phyloP scores from a whole-genome alignment of 2,797 vertebrate genomes.

The Emydoidea blandingii region DNA sequence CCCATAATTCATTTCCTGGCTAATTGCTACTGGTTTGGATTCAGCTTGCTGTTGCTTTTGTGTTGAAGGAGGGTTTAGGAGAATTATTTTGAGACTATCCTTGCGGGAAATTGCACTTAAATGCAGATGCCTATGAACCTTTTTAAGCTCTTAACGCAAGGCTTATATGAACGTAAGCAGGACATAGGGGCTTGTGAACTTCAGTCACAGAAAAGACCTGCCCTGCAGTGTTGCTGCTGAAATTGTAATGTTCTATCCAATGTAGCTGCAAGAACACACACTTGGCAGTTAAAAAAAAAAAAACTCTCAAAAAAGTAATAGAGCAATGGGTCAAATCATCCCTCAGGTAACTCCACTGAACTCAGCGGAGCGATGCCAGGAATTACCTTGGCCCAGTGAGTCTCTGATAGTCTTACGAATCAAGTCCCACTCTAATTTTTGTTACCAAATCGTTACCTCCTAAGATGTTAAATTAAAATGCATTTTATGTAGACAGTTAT shows the following conservation, averaged over 20 bases:
- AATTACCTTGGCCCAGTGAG: background rate
- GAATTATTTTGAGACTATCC: background rate
- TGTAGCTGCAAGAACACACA: background rate
- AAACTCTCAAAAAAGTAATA: background rate
- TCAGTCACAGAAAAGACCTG: background rate
- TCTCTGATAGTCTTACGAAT: background rate
- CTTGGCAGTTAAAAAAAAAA: background rate
- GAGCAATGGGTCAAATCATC: background rate
- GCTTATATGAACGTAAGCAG: background rate
- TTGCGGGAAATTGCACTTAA: background rate
- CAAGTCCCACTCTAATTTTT: background rate
- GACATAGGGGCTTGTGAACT: background rate
- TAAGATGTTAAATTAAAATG: rapidly evolving
- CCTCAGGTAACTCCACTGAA: rapidly evolving
- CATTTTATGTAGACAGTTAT: rapidly evolving
- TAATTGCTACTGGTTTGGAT: background rate
- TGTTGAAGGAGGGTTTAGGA: background rate
- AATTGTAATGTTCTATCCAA: background rate
- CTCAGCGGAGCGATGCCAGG: background rate
- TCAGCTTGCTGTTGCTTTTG: background rate
- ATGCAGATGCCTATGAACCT: background rate
- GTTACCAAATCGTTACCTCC: background rate
- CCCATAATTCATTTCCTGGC: background rate
- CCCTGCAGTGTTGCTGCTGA: rapidly evolving
- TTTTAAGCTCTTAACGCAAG: background rate